Evolutionary conservation across 2,888 invertebrate species (phyloP), one percentile per base, ranked within the genome.

Genomic region (Micropterix aruncella): DNA sequence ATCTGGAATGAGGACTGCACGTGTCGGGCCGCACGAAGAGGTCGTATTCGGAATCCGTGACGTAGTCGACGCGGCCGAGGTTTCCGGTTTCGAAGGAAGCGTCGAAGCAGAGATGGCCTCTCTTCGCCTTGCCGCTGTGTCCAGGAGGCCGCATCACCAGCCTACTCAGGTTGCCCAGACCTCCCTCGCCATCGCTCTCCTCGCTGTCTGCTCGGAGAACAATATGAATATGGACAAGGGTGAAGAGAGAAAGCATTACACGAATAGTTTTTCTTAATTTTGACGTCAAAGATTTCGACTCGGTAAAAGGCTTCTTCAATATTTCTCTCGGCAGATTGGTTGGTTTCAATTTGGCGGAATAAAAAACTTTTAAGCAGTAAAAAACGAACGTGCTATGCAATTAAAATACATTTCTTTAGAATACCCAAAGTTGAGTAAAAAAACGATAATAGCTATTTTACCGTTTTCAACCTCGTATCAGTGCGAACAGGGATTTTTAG

Each of bases 1-100:
- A 84, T 41, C 97, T 73, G 50, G 86, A 80, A 39, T 92, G 75
- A 0, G 95, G 94, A 60, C 92, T 88, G 62, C 95, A 94, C 1
- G 95, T 96, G 62, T 99, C 97, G 0, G 97, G 96, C 38, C 97
- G 74, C 44, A 99, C 81, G 65, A 86, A 96, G 42, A 99, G 73
- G 66, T 99, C 97, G 63, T 96, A 97, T 62, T 97, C 97, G 59
- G 83, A 83, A 56, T 96, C 95, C 3, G 87, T 88, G 54, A 96
- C 77, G 53, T 93, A 80, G 59, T 95, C 94, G 1, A 95, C 94
- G 50, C 92, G 75, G n/a, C 95, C 96, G 43, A 97, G 74, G 66
- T 97, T 96, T 54, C 96, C 95, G 49, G 93, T 90, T 67, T 96
- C 96, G 64, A 91, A 96, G 14, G 93, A 90, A 2, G 96, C 95